Evolutionary conservation across 2,888 invertebrate genomes (phyloP), one percentile per base, ranked within the genome.

Genomic region (Druceiella hillmani): DNA sequence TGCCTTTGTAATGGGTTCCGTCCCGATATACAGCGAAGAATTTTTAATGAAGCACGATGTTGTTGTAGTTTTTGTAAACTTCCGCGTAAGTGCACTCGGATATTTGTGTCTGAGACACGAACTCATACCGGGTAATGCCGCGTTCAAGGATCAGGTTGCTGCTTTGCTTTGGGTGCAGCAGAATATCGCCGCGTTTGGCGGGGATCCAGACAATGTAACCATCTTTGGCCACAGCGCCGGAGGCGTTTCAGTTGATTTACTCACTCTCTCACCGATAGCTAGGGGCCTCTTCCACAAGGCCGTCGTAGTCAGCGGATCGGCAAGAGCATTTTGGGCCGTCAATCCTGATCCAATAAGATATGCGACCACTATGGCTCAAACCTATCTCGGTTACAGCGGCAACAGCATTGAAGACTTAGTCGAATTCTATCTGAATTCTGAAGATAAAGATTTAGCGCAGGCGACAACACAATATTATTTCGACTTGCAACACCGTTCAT

Each of bases 121-220:
- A 16, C 64, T 66, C 32, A 62, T 73, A 2, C 67, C 78, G 3
- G 82, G 83, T 2, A 84, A 84, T 55, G 69, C 79, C 45, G 83
- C 83, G 2, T 58, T 84, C 40, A 71, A 79, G 52, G 83, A 84
- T 55, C 83, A 83, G 54, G 70, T 78, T 48, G 62, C 79, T 55
- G 79, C 77, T 0, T 58, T 83, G 41, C 41, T 66, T 28, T 74
- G 75, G 75, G 58, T 75, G 4, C 64, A 66, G 45, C 70, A 77
- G 43, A 75, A 80, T 52, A 79, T 81, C 16, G 58, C 57, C 22
- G 53, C 62, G 25, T 83, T 83, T 55, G 76, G 79, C 14, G 82
- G 82, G 2, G 75, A 81, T 54, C 68, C 74, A 1, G 61, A 66
- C 29, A 67, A 70, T 39, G 67, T 82, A 11, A 81, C 81, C 1